Evolutionary conservation across 2,113 vertebrate species (phyloP), one percentile per base, ranked within the genome.

Genomic region (Brienomyrus longianalis): DNA sequence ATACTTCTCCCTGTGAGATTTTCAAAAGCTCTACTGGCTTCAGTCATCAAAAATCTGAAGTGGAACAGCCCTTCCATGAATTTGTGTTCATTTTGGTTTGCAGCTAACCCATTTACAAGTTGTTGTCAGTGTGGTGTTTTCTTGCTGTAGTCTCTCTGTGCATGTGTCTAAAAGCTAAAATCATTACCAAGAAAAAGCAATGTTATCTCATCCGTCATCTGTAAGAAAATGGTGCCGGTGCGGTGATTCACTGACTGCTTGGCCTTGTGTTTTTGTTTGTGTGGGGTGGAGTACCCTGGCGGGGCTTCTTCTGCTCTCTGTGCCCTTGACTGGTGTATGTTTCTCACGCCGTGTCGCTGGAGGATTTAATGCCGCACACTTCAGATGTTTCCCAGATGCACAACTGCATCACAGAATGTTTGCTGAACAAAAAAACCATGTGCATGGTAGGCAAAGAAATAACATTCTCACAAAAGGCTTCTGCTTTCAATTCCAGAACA

Each of bases 141-240:
- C 83, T 84, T 47, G 19, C 21, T 84, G 48, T 4, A 23, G 83
- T 85, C 43, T 85, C 21, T 27, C 21, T 47, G 43, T 85, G 45
- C 83, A 50, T 85, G 45, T 31, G 45, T 23, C 83, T 51, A 50
- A 51, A 86, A 27, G 48, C 23, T 86, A 86, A 86, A 86, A 17
- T 27, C 45, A 13, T 51, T 51, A 86, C 23, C 7, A 86, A 13
- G 48, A 50, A 51, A 80, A 43, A 80, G 74, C 35, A 7, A 43
- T 8, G 74, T 43, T 80, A 80, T 80, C 74, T 80, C 35, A 80
- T 80, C 74, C 74, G 74, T 80, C 74, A 80, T 80, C 74, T 80
- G 74, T 80, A 80, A 43, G 35, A 43, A 74, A 80, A 80, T 7
- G n/a, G 74, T 80, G 35, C 35, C 35, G 74, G 74, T 43, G 35